A percentile compares a stretch with the other conserved stretches of the same genome.
phyloP scores from a whole-genome alignment of 2,888 invertebrate genomes.

The Parochlus steinenii region DNA sequence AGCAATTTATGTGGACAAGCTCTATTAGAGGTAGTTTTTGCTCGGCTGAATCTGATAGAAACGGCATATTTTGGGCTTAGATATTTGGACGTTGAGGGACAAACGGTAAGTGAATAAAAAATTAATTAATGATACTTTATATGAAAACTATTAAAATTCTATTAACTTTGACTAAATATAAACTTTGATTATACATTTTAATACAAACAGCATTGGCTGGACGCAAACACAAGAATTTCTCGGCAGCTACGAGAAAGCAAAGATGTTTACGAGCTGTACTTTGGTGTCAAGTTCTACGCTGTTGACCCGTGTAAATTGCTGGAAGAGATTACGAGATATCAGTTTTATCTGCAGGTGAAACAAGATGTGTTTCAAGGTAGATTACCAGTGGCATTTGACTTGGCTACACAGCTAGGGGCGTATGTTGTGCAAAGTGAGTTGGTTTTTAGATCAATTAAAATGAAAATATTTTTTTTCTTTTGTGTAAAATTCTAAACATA shows the following conservation, averaged over 20 bases:
- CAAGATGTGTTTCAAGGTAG: constrained; percentile 91
- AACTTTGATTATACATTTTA: not conserved
- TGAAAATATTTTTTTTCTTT: constrained; percentile 1
- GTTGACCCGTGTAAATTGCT: constrained; percentile 91
- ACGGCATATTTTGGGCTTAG: constrained; percentile 93
- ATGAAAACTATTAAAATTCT: not conserved
- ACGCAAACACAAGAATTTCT: constrained; percentile 73
- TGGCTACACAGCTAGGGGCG: constrained; percentile 81
- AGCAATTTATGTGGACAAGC: constrained; percentile 81
- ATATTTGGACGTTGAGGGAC: constrained; percentile 81
- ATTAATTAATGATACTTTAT: constrained; percentile 7
- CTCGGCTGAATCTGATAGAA: constrained; percentile 84
- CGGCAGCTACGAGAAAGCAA: constrained; percentile 64
- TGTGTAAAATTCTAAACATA: constrained; percentile 1
- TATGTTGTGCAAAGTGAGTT: constrained; percentile 89
- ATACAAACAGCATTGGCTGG: constrained; percentile 72
- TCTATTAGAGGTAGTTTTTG: constrained; percentile 78
- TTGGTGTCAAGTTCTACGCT: constrained; percentile 94
- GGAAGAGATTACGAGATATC: constrained; percentile 94
- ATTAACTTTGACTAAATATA: not conserved
- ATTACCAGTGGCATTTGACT: constrained; percentile 76
- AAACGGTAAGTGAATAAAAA: constrained; percentile 54
- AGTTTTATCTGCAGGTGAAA: constrained; percentile 92
- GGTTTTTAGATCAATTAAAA: no score
- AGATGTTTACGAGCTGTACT: constrained; percentile 74